Conservation (phyloP, 1,140 invertebrate genomes). For the Heliconius melpomene region DNA sequence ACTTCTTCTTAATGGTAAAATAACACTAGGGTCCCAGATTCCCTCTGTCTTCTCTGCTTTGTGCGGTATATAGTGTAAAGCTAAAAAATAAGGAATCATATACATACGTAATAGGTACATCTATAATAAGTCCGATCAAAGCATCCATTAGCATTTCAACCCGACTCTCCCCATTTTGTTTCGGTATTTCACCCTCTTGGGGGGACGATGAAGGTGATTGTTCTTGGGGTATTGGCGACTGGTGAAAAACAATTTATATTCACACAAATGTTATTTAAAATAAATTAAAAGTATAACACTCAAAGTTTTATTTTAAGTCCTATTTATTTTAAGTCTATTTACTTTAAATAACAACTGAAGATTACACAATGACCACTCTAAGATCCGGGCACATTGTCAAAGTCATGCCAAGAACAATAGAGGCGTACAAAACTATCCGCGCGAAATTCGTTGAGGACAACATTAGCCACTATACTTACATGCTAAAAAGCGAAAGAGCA, state of each 20-base stretch:
- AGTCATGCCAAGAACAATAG: too few relatives aligned
- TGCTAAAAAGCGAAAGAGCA: too few relatives aligned
- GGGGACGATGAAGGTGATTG: conserved; percentile 36
- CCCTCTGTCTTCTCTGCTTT: background rate
- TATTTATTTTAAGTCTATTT: too few relatives aligned
- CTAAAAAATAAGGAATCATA: background rate
- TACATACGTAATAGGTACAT: conserved; percentile 87
- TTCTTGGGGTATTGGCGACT: conserved; percentile 40
- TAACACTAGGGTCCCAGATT: background rate
- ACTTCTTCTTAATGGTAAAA: background rate
- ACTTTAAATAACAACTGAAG: too few relatives aligned
- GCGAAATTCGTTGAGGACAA: too few relatives aligned
- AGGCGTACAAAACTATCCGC: too few relatives aligned
- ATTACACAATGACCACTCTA: too few relatives aligned
- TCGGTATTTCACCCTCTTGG: conserved; percentile 48
- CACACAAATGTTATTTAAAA: too few relatives aligned
- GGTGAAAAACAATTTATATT: conserved; percentile 3
- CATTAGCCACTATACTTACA: too few relatives aligned
- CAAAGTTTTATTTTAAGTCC: too few relatives aligned
- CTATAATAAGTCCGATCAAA: conserved; percentile 88
- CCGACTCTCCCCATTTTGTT: conserved; percentile 64
- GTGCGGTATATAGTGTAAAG: background rate
- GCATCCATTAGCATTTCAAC: conserved; percentile 86
- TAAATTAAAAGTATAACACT: too few relatives aligned
- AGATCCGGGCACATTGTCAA: too few relatives aligned